phyloP scores from a whole-genome alignment of 2,888 invertebrate genomes.

The Cheilosia vernalis region DNA sequence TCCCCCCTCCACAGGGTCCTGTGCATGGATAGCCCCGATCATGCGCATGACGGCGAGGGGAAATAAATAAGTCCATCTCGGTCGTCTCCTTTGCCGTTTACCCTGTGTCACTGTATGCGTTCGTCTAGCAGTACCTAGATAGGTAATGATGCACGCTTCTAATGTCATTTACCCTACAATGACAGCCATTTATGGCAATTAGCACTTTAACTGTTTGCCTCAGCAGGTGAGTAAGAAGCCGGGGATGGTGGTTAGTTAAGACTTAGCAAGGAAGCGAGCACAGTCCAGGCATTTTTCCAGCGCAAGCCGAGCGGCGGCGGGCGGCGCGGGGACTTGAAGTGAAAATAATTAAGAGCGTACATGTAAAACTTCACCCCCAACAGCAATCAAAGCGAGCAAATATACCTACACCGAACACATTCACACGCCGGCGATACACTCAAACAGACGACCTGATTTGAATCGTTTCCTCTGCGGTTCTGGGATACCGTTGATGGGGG shows the following conservation, averaged over 20 bases:
- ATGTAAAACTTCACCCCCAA: slow-evolving; percentile 44
- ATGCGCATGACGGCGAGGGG: slow-evolving; percentile 41
- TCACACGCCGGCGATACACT: slow-evolving; percentile 5
- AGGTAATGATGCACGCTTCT: slow-evolving; percentile 82
- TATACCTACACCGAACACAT: slow-evolving; percentile 26
- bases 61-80: slow-evolving; percentile 16
- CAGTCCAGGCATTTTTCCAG: slow-evolving; percentile 17
- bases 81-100: not conserved
- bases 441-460: slow-evolving; percentile 18
- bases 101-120: slow-evolving; percentile 30
- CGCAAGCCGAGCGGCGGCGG: not conserved
- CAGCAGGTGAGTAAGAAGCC: slow-evolving; percentile 44
- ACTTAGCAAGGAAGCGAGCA: slow-evolving; percentile 37
- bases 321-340: not conserved
- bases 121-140: slow-evolving; percentile 44
- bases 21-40: not conserved
- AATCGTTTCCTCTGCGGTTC: not conserved
- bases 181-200: slow-evolving; percentile 84
- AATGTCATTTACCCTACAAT: slow-evolving; percentile 83
- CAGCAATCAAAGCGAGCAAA: slow-evolving; percentile 49
- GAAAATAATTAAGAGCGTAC: slow-evolving; percentile 63
- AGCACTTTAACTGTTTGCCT: slow-evolving; percentile 84
- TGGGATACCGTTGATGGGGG: not conserved
- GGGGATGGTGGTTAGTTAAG: slow-evolving; percentile 60
- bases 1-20: not conserved